Evolutionary conservation across 2,113 vertebrate genomes (phyloP).

Genomic region (Tylochromis polylepis): DNA sequence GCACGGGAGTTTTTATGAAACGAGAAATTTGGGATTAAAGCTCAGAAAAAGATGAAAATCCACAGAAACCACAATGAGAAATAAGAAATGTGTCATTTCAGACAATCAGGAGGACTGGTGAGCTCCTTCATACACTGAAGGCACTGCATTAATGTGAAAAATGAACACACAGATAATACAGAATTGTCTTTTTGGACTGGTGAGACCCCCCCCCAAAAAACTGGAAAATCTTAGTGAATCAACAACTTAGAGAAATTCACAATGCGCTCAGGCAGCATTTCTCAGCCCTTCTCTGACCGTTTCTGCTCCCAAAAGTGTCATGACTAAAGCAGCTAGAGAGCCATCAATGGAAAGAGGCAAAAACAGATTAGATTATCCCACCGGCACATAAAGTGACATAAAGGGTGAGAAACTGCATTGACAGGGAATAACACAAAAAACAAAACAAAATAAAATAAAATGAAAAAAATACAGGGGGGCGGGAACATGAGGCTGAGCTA

Average conservation of each 20-base stretch:
- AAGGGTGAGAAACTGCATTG: background rate
- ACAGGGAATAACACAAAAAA: background rate
- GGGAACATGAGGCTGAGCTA: background rate
- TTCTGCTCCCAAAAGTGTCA: background rate
- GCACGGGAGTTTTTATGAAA: slow-evolving; percentile 31
- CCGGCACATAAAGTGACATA: background rate
- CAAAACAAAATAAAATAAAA: background rate
- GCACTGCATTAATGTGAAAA: slow-evolving; percentile 50
- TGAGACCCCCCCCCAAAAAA: background rate
- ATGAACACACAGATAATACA: background rate
- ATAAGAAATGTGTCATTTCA: background rate
- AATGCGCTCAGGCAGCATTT: background rate
- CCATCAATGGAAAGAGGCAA: background rate
- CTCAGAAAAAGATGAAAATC: background rate
- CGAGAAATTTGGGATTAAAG: background rate
- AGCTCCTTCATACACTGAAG: slow-evolving; percentile 47
- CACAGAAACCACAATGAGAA: background rate
- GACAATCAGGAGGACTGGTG: slow-evolving; percentile 2
- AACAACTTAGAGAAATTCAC: background rate
- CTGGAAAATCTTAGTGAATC: background rate
- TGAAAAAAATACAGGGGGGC: background rate
- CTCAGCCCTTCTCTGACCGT: background rate
- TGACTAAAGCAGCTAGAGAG: background rate
- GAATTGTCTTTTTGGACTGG: background rate
- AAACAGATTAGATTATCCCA: background rate